Base-by-base conservation (phyloP, 2,888 invertebrate genomes). In the Entomobrya proxima region DNA sequence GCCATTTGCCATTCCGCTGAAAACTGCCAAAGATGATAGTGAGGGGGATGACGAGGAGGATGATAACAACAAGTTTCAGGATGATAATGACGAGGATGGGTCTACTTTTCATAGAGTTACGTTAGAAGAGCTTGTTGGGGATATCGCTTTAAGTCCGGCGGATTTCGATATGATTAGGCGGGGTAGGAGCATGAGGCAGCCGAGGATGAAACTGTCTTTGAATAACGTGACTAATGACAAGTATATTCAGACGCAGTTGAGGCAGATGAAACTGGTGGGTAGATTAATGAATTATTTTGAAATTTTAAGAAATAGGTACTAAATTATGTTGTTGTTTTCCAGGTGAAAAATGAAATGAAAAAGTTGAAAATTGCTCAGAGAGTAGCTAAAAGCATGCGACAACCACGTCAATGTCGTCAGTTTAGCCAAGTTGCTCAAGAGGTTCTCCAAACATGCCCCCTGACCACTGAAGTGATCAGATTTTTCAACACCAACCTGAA, bases 401-500 rank as follows among this genome's bases (percentile, higher is more conserved):
- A 78, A 21, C 81, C 86, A 6, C 61, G 83, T 3, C 86, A 88
- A 77, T 86, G 88, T 64, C 72, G 84, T 15, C 78, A 88, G 55
- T 84, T 84, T 40, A n/a, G 37, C 27, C 61, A 58, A 27, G 55
- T 69, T 30, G 86, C 86, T 5, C 24, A 81, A 35, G 77, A 82
- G 18, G 77, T 86, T 18, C 18, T 67, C 2, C 67, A 67, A 21
- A 79, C 80, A 7, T 88, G 88, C 55, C 88, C 88, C 0, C 24
- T 88, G 18, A 88, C 88, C 5, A 67, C 80, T 18, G 88, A 88
- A 61, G 88, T 88, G 7, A 80, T 88, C 9, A 82, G 79, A 35
- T 88, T 84, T 64, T 77, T 88, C 72, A 83, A 86, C 30, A 72
- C 86, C 2, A 88, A 88, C 24, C 52, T 88, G 3, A 32, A 30